phyloP scores from a whole-genome alignment of 23 tunicate species.

The Clavelina lepadiformis region DNA sequence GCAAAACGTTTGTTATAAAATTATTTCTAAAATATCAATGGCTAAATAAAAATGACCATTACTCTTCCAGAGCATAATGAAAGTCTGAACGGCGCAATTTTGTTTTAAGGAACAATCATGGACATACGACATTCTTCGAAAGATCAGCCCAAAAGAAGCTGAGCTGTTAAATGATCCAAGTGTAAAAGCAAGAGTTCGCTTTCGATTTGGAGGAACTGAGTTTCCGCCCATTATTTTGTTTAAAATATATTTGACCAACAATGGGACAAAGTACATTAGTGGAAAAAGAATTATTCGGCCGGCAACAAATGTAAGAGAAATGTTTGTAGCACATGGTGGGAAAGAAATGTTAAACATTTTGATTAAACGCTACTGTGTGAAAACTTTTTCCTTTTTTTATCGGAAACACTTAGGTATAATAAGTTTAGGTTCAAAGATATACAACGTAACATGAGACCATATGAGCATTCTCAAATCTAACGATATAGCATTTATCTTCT shows the following conservation, averaged over 20 bases:
- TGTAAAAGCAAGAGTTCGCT: constrained; percentile 72
- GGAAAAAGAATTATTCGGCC: constrained; percentile 76
- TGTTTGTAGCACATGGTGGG: no score
- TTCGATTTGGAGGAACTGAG: constrained; percentile 84
- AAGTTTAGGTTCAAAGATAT: no score
- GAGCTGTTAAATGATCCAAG: constrained; percentile 69
- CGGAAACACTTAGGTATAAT: no score
- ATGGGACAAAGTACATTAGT: constrained; percentile 75
- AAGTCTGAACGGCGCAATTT: not conserved
- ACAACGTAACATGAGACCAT: no score
- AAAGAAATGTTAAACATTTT: no score
- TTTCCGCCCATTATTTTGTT: constrained; percentile 88
- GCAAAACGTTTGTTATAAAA: not conserved
- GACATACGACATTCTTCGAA: constrained; percentile 72
- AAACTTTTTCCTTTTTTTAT: no score
- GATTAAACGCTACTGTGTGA: no score
- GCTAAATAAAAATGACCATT: no score
- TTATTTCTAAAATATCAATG: constrained; percentile 1
- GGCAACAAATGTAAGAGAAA: constrained; percentile 66
- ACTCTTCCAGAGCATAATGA: no score
- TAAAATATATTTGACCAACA: constrained; percentile 73
- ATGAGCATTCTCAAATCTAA: no score
- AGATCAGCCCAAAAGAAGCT: constrained; percentile 81
- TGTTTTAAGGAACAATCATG: constrained; percentile 74
- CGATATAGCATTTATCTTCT: no score